These are phyloP conservation scores for Lichenostomus cassidix DNA, from an alignment of 2,113 vertebrate species.

Conservation along the genomic window DNA sequence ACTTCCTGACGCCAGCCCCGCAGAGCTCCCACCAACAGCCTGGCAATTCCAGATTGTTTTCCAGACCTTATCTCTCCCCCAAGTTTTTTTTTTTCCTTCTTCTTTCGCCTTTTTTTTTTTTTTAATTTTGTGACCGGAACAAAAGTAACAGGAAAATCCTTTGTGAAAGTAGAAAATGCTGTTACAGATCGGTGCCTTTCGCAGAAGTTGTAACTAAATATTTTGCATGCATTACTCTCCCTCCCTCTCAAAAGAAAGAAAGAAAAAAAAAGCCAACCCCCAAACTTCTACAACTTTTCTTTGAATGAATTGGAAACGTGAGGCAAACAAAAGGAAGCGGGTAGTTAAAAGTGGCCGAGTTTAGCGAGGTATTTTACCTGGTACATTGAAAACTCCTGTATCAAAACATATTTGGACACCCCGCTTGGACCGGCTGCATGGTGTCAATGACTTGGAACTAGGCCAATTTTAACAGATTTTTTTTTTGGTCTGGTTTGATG, in stretches of 20 bases:
- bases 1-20: constrained; percentile 86
- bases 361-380: background rate
- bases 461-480: background rate
- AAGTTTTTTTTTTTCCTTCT: constrained; percentile 41
- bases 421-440: background rate
- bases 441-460: background rate
- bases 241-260: background rate
- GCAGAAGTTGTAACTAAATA: constrained; percentile 55
- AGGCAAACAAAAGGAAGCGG: background rate
- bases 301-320: constrained; percentile 30
- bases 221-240: constrained; percentile 40
- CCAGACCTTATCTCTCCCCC: constrained; percentile 78
- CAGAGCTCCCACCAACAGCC: constrained; percentile 78
- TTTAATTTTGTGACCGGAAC: constrained; percentile 74
- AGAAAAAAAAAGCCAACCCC: background rate
- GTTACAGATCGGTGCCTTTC: constrained; percentile 64
- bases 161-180: constrained; percentile 66
- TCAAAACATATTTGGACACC: background rate
- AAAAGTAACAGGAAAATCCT: constrained; percentile 72
- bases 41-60: constrained; percentile 82
- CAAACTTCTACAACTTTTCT: constrained; percentile 42
- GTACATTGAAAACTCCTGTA: background rate
- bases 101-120: background rate
- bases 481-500: background rate
- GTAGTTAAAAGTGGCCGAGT: background rate